Evolutionary conservation across 1,140 invertebrate genomes (phyloP), one percentile per base, ranked within the genome.

Genomic region (Lethrus apterus): DNA sequence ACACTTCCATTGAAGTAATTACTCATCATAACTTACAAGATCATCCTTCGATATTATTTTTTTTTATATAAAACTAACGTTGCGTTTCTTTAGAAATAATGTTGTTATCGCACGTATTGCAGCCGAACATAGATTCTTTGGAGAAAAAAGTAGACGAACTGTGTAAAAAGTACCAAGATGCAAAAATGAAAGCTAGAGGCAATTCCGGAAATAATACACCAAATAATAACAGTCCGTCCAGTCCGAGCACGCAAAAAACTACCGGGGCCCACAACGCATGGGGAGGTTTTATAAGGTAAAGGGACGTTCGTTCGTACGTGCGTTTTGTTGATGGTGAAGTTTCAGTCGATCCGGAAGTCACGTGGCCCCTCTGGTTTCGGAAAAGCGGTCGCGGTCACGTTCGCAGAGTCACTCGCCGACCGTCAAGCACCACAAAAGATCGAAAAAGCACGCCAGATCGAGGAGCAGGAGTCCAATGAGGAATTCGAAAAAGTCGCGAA

Each of bases 141-240:
- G 87, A 91, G 53, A 79, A 78, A 9, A 76, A 79, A 18, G 81
- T 91, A 0, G 84, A 88, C 29, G 78, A 84, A 54, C 63, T 88
- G 1, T 77, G 79, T 33, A 80, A 80, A 56, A 74, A 79, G 14
- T 88, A 89, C 53, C 77, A 86, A 30, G 85, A 89, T 52, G 80
- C 80, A 0, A 77, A 85, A 51, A 74, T 78, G 8, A 86, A 85
- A 61, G 78, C 77, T 0, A 65, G 75, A 51, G 65, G 66, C 8
- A 68, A 70, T 13, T 72, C 67, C 1, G 77, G 76, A 30, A 70
- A 70, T 24, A 71, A 75, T 34, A 79, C 78, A 0, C 74, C 79
- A 15, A 69, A 76, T 60, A 40, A 69, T 70, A 64, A 62, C 68
- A 60, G 62, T 69, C 59, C 44, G 70, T 71, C 66, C 57, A 70